These are phyloP conservation scores for Geodia barretti DNA, from an alignment of 37 sponge, comb jelly and placozoan species.

Conservation along the genomic window DNA sequence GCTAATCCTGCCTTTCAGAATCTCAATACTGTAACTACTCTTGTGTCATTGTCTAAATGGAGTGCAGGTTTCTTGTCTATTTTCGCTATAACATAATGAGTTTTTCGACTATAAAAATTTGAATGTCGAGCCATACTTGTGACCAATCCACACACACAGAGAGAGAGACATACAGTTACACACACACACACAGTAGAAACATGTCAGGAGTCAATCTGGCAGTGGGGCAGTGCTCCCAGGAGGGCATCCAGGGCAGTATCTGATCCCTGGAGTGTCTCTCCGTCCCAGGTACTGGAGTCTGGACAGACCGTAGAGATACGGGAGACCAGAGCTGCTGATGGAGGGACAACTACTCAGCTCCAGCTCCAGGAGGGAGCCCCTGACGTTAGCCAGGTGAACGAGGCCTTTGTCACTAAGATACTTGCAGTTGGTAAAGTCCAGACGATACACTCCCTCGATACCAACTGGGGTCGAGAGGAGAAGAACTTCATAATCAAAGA, in stretches of 20 bases:
- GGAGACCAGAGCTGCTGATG: not conserved
- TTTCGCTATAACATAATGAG: no score
- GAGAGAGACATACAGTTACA: no score
- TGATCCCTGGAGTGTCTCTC: not conserved
- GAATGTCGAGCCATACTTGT: no score
- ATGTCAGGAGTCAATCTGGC: not conserved
- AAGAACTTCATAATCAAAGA: no score
- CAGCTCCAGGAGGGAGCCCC: not conserved
- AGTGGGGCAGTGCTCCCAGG: not conserved
- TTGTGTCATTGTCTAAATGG: no score
- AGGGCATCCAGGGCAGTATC: not conserved
- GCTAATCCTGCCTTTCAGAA: no score
- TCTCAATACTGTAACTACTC: no score
- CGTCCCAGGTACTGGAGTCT: not conserved
- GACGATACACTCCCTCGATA: not conserved
- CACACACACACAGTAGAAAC: no score
- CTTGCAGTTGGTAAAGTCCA: not conserved
- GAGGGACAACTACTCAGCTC: constrained; percentile 1
- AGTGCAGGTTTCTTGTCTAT: no score
- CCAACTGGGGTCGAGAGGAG: no score
- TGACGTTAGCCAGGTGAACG: not conserved
- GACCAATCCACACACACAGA: no score
- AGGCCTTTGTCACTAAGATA: not conserved
- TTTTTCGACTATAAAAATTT: no score
- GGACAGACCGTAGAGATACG: not conserved